phyloP scores from a whole-genome alignment of 2,888 invertebrate genomes.

The Melanostoma scalare region DNA sequence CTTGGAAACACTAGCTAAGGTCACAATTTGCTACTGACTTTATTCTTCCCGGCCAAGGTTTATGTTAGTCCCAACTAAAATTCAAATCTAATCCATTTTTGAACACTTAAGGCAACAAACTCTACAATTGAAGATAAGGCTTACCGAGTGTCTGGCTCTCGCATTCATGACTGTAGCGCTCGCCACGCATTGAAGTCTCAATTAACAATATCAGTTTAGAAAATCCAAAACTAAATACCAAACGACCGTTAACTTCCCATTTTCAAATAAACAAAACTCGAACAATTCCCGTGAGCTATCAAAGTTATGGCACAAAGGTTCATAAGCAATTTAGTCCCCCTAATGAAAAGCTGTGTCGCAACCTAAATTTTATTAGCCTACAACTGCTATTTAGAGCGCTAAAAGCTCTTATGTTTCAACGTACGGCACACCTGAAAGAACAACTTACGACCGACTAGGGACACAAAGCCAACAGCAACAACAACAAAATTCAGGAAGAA shows the following conservation, averaged over 20 bases:
- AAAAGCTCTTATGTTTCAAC: constrained; percentile 30
- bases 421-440: constrained; percentile 27
- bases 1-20: no score
- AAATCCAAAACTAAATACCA: constrained; percentile 14
- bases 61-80: no score
- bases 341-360: constrained; percentile 46
- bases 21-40: no score
- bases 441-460: constrained; percentile 34
- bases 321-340: constrained; percentile 48
- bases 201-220: not conserved
- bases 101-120: no score
- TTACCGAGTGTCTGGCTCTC: no score
- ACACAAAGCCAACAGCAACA: constrained; percentile 20
- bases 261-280: constrained; percentile 5
- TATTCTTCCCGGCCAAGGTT: no score
- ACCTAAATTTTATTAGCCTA: constrained; percentile 20
- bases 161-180: no score
- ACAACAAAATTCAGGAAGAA: not conserved
- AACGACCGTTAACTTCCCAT: constrained; percentile 15
- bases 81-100: no score
- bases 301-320: constrained; percentile 35
- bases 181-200: not conserved
- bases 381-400: constrained; percentile 17
- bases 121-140: no score
- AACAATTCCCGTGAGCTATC: constrained; percentile 31